Evolutionary conservation across 2,113 vertebrate genomes (phyloP).

Genomic region (Chrysochloris asiatica): DNA sequence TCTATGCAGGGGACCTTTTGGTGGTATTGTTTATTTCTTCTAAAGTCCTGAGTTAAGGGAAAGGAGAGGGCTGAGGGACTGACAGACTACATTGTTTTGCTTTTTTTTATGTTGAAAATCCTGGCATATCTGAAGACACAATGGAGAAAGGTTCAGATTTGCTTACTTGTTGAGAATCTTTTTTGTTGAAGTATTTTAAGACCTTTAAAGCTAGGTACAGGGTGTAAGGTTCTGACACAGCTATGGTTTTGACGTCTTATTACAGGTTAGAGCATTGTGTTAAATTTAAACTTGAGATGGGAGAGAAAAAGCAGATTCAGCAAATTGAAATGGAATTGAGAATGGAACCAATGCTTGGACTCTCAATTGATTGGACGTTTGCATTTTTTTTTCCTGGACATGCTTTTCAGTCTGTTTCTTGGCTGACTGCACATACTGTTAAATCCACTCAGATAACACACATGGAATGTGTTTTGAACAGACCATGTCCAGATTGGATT

Average conservation of each 20-base stretch:
- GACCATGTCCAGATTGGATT: background rate
- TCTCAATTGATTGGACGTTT: background rate
- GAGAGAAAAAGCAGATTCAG: background rate
- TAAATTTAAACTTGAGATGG: background rate
- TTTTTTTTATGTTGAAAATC: background rate
- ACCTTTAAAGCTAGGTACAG: background rate
- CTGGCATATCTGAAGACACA: background rate
- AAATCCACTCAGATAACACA: constrained; percentile 1
- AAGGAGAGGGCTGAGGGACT: background rate
- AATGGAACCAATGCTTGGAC: background rate
- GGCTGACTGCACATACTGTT: background rate
- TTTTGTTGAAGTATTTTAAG: background rate
- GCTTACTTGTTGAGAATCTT: background rate
- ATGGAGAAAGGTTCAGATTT: background rate
- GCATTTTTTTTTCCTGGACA: background rate
- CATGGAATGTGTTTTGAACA: background rate
- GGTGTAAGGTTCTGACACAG: background rate
- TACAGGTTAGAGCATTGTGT: background rate
- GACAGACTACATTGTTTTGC: background rate
- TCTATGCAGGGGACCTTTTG: background rate
- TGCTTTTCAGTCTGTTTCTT: background rate
- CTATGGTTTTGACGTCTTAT: background rate
- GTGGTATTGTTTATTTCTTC: background rate
- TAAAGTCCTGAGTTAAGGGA: background rate
- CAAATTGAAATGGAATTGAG: background rate